These are phyloP conservation scores for Papilio aristodemus DNA, from an alignment of 1,140 invertebrate genomes.

Conservation along the genomic window DNA sequence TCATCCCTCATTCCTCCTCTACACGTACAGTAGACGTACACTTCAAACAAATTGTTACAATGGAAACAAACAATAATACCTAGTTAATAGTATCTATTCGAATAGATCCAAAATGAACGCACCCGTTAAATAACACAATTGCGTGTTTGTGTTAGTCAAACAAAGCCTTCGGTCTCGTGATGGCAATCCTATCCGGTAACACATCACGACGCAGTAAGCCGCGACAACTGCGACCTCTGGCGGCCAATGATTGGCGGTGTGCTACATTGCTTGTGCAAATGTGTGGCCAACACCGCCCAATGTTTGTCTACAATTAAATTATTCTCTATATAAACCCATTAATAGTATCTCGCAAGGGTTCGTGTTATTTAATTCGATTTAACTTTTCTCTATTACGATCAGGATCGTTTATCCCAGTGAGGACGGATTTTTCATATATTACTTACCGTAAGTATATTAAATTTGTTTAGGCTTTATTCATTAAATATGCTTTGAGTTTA, in stretches of 20 bases:
- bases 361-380: too few relatives aligned
- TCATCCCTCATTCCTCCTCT: too few relatives aligned
- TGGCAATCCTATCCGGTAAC: background rate
- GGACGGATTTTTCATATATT: too few relatives aligned
- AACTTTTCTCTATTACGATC: too few relatives aligned
- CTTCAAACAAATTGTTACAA: background rate
- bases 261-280: background rate
- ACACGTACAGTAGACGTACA: too few relatives aligned
- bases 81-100: background rate
- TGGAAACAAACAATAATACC: background rate
- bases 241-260: background rate
- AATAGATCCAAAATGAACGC: slow-evolving; percentile 1
- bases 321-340: too few relatives aligned
- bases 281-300: background rate
- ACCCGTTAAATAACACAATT: background rate
- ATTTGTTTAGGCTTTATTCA: background rate
- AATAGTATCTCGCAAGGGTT: too few relatives aligned
- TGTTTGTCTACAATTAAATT: too few relatives aligned
- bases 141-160: slow-evolving; percentile 3
- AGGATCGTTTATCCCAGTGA: too few relatives aligned
- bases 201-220: background rate
- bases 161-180: slow-evolving; percentile 1
- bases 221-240: background rate
- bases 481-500: background rate
- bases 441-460: background rate